Conservation (phyloP, 2,113 vertebrate genomes). For the Phocoena phocoena region DNA sequence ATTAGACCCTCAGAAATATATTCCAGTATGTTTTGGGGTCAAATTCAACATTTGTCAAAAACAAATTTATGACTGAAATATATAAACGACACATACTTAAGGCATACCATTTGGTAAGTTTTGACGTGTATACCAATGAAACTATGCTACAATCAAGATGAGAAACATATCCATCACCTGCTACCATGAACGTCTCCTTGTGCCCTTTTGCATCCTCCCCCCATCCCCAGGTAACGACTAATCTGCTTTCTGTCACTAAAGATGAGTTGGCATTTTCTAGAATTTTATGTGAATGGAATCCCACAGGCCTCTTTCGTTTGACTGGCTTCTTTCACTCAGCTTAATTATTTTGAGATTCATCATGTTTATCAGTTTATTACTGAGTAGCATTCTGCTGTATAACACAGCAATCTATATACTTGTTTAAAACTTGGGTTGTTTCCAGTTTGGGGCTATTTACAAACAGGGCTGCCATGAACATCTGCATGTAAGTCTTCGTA, state of each 20-base stretch:
- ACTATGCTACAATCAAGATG: not conserved
- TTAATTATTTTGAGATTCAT: not conserved
- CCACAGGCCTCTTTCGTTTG: not conserved
- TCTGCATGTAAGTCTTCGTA: not conserved
- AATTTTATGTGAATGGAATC: not conserved
- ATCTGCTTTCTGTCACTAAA: not conserved
- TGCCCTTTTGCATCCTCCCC: not conserved
- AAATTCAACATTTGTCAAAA: not conserved
- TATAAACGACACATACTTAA: not conserved
- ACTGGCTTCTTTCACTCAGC: not conserved
- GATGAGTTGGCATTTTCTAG: not conserved
- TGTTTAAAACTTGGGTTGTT: not conserved
- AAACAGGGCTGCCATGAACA: not conserved
- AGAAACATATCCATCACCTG: not conserved
- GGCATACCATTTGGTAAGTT: not conserved
- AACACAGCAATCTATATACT: not conserved
- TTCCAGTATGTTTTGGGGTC: not conserved
- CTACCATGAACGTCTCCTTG: not conserved
- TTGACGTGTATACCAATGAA: not conserved
- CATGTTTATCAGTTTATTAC: not conserved
- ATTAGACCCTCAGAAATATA: not conserved
- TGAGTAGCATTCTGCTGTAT: not conserved
- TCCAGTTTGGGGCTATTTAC: not conserved
- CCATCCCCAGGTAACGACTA: not conserved
- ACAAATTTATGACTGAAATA: not conserved